A percentile compares a stretch with the other conserved stretches of the same genome.
Evolutionary conservation across 2,888 invertebrate genomes (phyloP).

Genomic region (Nebria brevicollis): DNA sequence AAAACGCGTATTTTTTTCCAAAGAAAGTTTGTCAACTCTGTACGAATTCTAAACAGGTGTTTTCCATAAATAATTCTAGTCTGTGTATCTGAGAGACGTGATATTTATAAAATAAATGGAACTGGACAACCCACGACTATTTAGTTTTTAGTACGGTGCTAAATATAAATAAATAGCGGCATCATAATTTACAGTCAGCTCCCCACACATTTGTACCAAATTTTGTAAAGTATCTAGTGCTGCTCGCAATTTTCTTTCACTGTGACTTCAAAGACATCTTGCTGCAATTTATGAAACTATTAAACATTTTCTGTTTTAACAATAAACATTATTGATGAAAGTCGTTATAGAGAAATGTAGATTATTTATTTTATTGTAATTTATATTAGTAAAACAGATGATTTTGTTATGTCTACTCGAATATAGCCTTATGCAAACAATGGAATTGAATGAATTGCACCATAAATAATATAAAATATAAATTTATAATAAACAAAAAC

Average conservation of each 20-base stretch:
- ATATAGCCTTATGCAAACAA: too few species aligned
- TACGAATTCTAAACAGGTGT: not conserved
- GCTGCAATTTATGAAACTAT: too few species aligned
- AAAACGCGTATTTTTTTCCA: not conserved
- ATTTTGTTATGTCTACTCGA: too few species aligned
- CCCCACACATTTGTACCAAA: not conserved
- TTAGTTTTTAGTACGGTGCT: constrained; percentile 31
- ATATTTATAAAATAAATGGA: constrained; percentile 29
- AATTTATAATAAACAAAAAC: not conserved
- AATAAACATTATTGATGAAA: too few species aligned
- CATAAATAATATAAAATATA: not conserved
- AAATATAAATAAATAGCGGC: constrained; percentile 22
- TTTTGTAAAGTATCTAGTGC: not conserved
- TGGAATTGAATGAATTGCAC: too few species aligned
- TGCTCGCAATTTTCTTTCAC: not conserved
- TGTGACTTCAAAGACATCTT: too few species aligned
- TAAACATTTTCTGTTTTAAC: too few species aligned
- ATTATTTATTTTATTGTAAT: too few species aligned
- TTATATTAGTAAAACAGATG: too few species aligned
- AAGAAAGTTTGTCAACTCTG: not conserved
- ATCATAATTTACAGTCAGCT: not conserved
- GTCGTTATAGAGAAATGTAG: too few species aligned
- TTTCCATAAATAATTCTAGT: not conserved
- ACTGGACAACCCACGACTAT: constrained; percentile 31
- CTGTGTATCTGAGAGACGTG: constrained; percentile 4